phyloP scores from a whole-genome alignment of 2,113 vertebrate genomes.

The Anarrhichthys ocellatus region DNA sequence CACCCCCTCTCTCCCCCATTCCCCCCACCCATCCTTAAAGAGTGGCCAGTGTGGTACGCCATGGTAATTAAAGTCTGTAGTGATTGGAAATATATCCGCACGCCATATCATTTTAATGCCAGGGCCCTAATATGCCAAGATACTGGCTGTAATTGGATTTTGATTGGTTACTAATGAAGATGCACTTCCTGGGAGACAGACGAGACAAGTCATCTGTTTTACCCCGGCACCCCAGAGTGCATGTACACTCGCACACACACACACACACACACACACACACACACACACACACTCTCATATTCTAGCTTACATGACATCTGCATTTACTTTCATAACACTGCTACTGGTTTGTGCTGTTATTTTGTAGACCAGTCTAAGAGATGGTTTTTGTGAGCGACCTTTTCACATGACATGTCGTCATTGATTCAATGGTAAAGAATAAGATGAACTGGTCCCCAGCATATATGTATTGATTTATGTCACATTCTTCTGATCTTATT shows the following conservation, averaged over 20 bases:
- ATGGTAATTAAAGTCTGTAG: slow-evolving; percentile 81
- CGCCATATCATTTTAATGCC: slow-evolving; percentile 83
- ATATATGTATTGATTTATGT: neutral
- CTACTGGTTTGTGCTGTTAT: neutral
- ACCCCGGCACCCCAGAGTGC: slow-evolving; percentile 31
- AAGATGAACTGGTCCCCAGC: neutral
- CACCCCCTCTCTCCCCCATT: neutral
- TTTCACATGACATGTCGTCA: neutral
- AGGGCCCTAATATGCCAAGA: slow-evolving; percentile 81
- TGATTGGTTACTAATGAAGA: slow-evolving; percentile 86
- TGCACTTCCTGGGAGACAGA: slow-evolving; percentile 81
- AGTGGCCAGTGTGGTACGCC: slow-evolving; percentile 52
- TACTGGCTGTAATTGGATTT: slow-evolving; percentile 85
- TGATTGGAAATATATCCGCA: slow-evolving; percentile 83
- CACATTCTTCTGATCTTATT: too few relatives aligned
- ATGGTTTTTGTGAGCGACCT: neutral
- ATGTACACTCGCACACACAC: neutral
- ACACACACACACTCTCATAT: neutral
- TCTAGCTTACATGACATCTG: neutral
- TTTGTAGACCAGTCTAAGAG: neutral
- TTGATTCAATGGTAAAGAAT: neutral
- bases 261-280: neutral
- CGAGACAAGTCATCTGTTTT: slow-evolving; percentile 80
- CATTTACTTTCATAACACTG: neutral
- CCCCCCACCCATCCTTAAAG: slow-evolving; percentile 42